Percentiles rank a stretch among this genome's conserved stretches.
Evolutionary conservation across 2,113 vertebrate genomes (phyloP).

Genomic region (Pogona vitticeps): DNA sequence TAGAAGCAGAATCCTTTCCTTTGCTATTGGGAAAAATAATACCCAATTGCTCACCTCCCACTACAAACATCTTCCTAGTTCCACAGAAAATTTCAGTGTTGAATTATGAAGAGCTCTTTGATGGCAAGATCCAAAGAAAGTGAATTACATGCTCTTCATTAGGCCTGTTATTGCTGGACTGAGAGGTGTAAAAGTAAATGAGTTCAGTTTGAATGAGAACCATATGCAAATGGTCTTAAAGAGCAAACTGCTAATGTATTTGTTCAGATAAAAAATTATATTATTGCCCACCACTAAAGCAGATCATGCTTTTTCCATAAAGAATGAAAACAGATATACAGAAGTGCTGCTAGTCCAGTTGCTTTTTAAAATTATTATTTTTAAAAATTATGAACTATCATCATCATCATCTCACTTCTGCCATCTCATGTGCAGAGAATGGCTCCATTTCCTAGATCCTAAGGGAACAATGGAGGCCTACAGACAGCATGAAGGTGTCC

Average conservation of each 20-base stretch:
- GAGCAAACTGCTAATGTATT: background rate
- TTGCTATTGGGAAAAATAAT: too few relatives aligned
- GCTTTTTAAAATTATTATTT: background rate
- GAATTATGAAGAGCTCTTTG: conserved; percentile 18
- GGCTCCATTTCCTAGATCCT: background rate
- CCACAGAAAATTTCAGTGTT: background rate
- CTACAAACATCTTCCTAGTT: background rate
- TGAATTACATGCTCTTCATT: conserved; percentile 19
- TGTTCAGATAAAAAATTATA: background rate
- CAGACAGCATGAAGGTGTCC: background rate
- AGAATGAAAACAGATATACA: background rate
- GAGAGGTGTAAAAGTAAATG: conserved; percentile 22
- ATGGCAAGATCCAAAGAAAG: background rate
- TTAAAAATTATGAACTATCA: too few relatives aligned
- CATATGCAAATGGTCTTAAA: background rate
- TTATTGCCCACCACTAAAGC: rapidly evolving
- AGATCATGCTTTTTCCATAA: background rate
- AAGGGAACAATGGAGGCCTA: background rate
- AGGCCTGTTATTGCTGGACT: background rate
- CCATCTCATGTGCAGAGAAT: background rate
- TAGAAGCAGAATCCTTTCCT: too few relatives aligned
- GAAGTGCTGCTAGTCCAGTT: background rate
- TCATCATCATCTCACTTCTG: background rate
- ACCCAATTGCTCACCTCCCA: background rate
- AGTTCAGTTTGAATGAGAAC: conserved; percentile 21